Conservation (phyloP, 2,113 vertebrate species). For the Diadophis punctatus region DNA sequence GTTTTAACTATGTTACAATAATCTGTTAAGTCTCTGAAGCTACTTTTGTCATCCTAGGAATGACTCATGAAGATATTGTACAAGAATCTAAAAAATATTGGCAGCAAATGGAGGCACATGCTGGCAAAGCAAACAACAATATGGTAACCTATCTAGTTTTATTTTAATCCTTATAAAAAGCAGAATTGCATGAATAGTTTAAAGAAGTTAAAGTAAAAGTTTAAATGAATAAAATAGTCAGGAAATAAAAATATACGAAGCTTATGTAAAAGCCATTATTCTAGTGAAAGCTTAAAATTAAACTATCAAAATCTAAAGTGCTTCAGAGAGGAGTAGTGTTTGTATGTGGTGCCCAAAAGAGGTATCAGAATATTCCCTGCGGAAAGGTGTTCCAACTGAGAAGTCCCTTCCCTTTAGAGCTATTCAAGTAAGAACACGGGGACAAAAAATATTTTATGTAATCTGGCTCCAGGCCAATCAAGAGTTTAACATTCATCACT, state of each 20-base stretch:
- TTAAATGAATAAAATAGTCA: neutral
- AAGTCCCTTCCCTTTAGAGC: neutral
- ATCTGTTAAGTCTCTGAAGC: neutral
- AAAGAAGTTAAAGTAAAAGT: neutral
- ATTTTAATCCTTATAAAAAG: neutral
- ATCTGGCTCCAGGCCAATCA: neutral
- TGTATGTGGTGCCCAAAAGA: neutral
- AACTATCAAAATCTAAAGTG: neutral
- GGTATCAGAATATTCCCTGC: neutral
- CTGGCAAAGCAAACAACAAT: slow-evolving; percentile 75
- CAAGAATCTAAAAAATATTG: slow-evolving; percentile 83
- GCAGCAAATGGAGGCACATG: slow-evolving; percentile 75
- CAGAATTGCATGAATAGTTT: neutral
- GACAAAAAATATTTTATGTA: neutral
- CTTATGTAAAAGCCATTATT: neutral
- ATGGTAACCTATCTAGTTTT: slow-evolving; percentile 54
- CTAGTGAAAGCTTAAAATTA: neutral
- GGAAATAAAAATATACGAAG: neutral
- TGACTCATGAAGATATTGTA: slow-evolving; percentile 86
- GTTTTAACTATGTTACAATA: neutral
- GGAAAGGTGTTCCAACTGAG: neutral
- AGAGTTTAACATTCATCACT: neutral
- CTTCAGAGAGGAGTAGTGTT: neutral
- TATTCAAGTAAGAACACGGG: neutral
- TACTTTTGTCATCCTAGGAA: slow-evolving; percentile 68